Percentiles rank a stretch among this genome's conserved stretches.
These are phyloP conservation scores for Brachypodius melanocephalos DNA, from an alignment of 2,113 vertebrate species.

Conservation along the genomic window DNA sequence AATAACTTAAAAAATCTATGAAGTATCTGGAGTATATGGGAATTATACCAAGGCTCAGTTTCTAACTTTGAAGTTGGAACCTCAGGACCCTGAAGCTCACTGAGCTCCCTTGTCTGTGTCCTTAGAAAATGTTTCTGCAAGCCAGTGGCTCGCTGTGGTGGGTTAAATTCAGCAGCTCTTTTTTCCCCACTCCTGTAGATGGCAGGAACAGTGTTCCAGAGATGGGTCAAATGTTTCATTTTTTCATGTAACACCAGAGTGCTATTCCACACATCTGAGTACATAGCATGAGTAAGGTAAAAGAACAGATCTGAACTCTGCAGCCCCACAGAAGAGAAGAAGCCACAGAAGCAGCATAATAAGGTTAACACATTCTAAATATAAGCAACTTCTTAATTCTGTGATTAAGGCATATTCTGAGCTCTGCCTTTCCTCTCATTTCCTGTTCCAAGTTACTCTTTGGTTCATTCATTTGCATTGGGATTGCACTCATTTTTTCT, in stretches of 20 bases:
- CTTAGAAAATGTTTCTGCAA: not conserved
- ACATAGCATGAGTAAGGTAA: not conserved
- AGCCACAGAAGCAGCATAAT: not conserved
- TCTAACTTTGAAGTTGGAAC: not conserved
- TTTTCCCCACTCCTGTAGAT: not conserved
- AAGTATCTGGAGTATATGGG: not conserved
- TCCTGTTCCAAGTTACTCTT: not conserved
- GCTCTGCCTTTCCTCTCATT: not conserved
- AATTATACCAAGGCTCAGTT: not conserved
- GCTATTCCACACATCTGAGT: not conserved
- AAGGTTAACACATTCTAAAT: not conserved
- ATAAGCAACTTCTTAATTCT: not conserved
- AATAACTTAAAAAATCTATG: not conserved
- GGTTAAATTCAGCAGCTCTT: not conserved
- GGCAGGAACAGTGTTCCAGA: not conserved
- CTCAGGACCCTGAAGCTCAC: not conserved
- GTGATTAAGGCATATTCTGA: not conserved
- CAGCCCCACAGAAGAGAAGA: not conserved
- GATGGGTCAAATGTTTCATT: not conserved
- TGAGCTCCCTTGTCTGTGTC: not conserved
- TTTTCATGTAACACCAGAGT: not conserved
- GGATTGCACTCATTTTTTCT: not conserved
- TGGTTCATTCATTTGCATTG: not conserved
- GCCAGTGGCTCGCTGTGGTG: not conserved
- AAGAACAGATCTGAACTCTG: not conserved